phyloP scores from a whole-genome alignment of 2,113 vertebrate species.

The Diglossa brunneiventris region DNA sequence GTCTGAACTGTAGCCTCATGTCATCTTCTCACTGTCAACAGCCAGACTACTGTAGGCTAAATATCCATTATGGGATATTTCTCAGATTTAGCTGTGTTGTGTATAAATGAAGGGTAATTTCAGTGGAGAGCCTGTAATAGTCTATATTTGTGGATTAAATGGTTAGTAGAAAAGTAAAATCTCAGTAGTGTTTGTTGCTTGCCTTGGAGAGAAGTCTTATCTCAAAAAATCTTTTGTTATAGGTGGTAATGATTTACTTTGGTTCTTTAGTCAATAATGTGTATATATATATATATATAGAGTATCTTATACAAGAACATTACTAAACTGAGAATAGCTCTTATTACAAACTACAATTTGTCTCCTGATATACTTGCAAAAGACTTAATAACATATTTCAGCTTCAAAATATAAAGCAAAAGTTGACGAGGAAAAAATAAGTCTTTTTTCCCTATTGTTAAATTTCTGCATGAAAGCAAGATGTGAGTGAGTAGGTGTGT shows the following conservation, averaged over 20 bases:
- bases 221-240: background rate
- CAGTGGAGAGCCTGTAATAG: background rate
- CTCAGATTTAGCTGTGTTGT: background rate
- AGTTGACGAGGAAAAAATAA: background rate
- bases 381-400: background rate
- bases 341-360: background rate
- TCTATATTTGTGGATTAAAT: background rate
- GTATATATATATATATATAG: background rate
- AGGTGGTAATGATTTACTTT: background rate
- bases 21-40: background rate
- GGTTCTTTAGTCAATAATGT: background rate
- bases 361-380: background rate
- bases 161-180: background rate
- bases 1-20: background rate
- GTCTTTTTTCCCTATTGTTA: background rate
- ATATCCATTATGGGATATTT: background rate
- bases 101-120: background rate
- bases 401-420: slow-evolving; percentile 1
- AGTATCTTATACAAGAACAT: background rate
- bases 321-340: background rate
- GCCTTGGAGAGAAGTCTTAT: background rate
- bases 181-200: background rate
- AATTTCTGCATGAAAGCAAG: background rate
- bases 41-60: background rate
- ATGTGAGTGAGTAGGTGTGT: background rate